Base-by-base conservation (phyloP, 2,113 vertebrate species). In the Chrysemys picta region DNA sequence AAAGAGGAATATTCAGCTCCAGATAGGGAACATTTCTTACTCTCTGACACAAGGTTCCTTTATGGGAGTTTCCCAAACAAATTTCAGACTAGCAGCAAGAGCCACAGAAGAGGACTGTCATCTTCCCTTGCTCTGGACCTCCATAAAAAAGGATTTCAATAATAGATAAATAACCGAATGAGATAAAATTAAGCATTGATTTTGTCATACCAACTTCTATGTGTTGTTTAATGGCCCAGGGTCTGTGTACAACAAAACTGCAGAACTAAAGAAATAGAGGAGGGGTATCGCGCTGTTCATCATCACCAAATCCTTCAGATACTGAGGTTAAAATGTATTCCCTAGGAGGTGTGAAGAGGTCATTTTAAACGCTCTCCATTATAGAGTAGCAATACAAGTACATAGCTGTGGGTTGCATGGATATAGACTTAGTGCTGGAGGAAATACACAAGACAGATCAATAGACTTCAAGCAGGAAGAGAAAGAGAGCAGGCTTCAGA, bases 181-280 rank as follows among this genome's bases (percentile, higher is more conserved):
- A 75, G n/a, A 94, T 52, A 93, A 94, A 89, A 92, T 79, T 84
- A 96, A 93, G 80, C 38, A 91, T 24, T 90, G 88, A 96, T 81
- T 25, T 82, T 69, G 38, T 83, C 35, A 80, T 53, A 89, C 80
- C 19, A 59, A 42, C 82, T 96, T 91, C 80, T 96, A 95, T 93
- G 27, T 90, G 22, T 92, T 95, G 91, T 95, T 95, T 91, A 88
- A 93, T 84, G 52, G 59, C 8, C 57, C 53, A 90, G 52, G 42
- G 42, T 59, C 47, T 87, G 17, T 87, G 35, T 87, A 85, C 62
- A 54, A 72, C 52, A 91, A 88, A 97, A 62, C 45, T 91, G 59
- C 24, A 80, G 78, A 50, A 88, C 57, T 59, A 50, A 85, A 88
- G n/a, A 81, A 89, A 24, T 3, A 92, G 8, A 52, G 85, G 80